A percentile compares a stretch with the other conserved stretches of the same genome.
Evolutionary conservation across 2,113 vertebrate genomes (phyloP).

Genomic region (Castor canadensis): DNA sequence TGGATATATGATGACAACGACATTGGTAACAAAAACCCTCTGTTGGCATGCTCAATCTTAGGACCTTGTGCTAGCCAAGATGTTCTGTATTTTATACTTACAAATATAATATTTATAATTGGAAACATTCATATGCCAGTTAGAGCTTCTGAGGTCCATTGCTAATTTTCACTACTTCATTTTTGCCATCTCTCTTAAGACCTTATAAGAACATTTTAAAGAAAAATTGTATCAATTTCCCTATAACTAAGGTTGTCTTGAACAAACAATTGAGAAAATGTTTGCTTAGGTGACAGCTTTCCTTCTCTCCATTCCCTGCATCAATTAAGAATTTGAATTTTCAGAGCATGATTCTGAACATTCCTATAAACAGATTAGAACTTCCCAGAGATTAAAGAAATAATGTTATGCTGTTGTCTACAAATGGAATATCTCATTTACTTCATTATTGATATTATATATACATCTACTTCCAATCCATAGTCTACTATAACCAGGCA

Average conservation of each 20-base stretch:
- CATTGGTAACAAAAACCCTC: not conserved
- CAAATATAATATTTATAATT: not conserved
- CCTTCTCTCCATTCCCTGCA: not conserved
- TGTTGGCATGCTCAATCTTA: not conserved
- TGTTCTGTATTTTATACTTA: not conserved
- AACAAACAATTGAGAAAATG: not conserved
- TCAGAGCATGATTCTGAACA: not conserved
- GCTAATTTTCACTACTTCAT: not conserved
- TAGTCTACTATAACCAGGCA: not conserved
- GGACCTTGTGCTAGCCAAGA: not conserved
- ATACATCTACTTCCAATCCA: not conserved
- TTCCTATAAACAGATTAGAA: conserved; percentile 2
- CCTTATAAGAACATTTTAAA: conserved; percentile 17
- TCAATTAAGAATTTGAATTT: conserved; percentile 8
- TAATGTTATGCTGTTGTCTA: not conserved
- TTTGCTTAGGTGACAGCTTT: not conserved
- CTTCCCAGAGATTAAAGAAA: conserved; percentile 1
- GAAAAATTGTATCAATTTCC: not conserved
- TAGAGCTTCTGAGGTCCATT: not conserved
- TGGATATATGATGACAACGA: not conserved
- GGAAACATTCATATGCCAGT: not conserved
- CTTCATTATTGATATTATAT: not conserved
- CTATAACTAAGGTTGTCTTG: not conserved
- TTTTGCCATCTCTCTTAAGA: not conserved
- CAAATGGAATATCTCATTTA: not conserved